phyloP scores from a whole-genome alignment of 2,113 vertebrate species.

The Takifugu bimaculatus region DNA sequence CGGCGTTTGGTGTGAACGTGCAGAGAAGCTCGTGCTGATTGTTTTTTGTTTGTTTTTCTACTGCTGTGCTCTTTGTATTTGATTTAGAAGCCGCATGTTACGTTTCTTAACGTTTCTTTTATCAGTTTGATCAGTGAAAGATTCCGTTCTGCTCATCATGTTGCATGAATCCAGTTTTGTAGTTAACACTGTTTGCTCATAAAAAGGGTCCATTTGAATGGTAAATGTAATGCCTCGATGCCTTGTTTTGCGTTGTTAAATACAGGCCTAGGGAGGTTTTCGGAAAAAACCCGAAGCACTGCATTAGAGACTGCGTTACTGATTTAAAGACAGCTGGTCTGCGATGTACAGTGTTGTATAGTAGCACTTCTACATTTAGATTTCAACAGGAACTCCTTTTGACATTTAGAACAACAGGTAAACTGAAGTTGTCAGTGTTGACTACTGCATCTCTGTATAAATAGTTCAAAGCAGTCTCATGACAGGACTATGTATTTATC shows the following conservation, averaged over 20 bases:
- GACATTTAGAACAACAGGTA: conserved; percentile 8
- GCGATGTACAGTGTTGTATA: conserved; percentile 44
- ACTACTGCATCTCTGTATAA: conserved; percentile 15
- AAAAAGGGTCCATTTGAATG: conserved; percentile 29
- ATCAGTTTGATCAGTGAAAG: conserved; percentile 33
- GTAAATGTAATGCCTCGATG: conserved; percentile 22
- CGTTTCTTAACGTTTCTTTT: conserved; percentile 36
- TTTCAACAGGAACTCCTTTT: conserved; percentile 14
- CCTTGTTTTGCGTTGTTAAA: conserved; percentile 14
- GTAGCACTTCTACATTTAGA: conserved; percentile 17
- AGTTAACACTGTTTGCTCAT: conserved; percentile 28
- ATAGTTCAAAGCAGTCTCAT: background rate
- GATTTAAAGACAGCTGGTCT: conserved; percentile 64
- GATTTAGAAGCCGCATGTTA: conserved; percentile 32
- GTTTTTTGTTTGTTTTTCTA: background rate
- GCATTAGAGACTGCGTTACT: conserved; percentile 7
- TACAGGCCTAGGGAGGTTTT: background rate
- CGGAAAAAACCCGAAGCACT: background rate
- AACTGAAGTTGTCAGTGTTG: conserved; percentile 11
- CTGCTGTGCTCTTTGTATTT: conserved; percentile 19
- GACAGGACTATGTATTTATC: conserved; percentile 7
- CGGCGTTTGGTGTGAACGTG: conserved; percentile 22
- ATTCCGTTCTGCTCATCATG: conserved; percentile 30
- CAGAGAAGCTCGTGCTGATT: background rate
- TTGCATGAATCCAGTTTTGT: conserved; percentile 58